phyloP scores from a whole-genome alignment of 2,797 vertebrate species.

The Rhynchonycteris naso region DNA sequence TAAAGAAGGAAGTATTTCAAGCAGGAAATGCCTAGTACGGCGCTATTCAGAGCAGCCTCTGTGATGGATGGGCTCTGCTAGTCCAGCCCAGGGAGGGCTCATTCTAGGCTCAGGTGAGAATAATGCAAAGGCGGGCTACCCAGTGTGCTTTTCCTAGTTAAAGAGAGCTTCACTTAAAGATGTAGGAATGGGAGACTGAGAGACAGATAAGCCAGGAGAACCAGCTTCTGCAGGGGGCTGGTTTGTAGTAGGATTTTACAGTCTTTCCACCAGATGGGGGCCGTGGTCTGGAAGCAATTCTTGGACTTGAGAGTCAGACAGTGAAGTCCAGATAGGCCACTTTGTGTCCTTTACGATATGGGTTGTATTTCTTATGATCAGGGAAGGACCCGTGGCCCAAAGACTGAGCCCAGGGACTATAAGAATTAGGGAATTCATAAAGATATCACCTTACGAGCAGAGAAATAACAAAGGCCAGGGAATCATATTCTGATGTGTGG shows the following conservation, averaged over 20 bases:
- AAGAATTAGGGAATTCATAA: background rate
- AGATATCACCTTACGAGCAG: background rate
- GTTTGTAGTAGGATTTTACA: background rate
- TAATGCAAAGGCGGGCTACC: background rate
- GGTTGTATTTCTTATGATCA: background rate
- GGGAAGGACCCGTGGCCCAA: background rate
- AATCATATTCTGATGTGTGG: background rate
- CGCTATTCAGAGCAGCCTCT: background rate
- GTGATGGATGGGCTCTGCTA: background rate
- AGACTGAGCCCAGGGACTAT: background rate
- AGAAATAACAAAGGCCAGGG: background rate
- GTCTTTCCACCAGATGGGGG: background rate
- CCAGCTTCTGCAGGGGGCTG: background rate
- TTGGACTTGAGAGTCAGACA: background rate
- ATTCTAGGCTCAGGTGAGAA: background rate
- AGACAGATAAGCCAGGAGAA: background rate
- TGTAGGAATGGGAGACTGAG: background rate
- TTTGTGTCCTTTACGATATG: background rate
- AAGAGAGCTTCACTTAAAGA: background rate
- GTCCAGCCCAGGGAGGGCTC: background rate
- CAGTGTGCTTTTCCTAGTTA: background rate
- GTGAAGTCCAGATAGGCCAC: background rate
- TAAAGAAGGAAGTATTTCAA: background rate
- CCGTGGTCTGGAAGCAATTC: background rate
- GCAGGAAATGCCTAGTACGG: background rate